phyloP scores from a whole-genome alignment of 2,113 vertebrate species.

The Aythya baeri region DNA sequence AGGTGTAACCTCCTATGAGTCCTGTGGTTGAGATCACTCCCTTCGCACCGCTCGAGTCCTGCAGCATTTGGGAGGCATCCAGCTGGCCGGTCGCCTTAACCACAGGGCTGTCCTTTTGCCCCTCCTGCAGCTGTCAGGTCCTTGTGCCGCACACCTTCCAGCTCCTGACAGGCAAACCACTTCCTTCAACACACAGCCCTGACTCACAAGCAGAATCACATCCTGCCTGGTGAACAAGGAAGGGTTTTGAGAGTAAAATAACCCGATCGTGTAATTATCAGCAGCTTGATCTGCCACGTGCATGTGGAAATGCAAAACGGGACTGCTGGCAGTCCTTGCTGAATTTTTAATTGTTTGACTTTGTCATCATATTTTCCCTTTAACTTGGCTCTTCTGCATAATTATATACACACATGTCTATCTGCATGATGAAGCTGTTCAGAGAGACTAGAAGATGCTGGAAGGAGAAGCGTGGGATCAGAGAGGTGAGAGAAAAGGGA shows the following conservation, averaged over 20 bases:
- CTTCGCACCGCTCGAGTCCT: background rate
- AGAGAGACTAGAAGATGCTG: background rate
- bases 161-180: background rate
- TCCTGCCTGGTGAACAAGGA: constrained; percentile 12
- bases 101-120: background rate
- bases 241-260: background rate
- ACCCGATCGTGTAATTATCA: background rate
- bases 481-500: background rate
- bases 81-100: background rate
- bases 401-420: background rate
- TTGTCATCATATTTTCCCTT: background rate
- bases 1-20: fast-evolving
- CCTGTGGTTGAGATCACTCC: background rate
- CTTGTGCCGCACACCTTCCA: background rate
- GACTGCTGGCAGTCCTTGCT: background rate
- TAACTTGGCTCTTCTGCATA: background rate
- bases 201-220: constrained; percentile 11
- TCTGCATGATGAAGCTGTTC: background rate
- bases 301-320: background rate
- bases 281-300: background rate
- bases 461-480: background rate
- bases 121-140: background rate
- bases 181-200: background rate
- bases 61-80: background rate
- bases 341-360: constrained; percentile 2